Conservation (phyloP, 2,888 invertebrate species). For the Chrysotoxum bicinctum region DNA sequence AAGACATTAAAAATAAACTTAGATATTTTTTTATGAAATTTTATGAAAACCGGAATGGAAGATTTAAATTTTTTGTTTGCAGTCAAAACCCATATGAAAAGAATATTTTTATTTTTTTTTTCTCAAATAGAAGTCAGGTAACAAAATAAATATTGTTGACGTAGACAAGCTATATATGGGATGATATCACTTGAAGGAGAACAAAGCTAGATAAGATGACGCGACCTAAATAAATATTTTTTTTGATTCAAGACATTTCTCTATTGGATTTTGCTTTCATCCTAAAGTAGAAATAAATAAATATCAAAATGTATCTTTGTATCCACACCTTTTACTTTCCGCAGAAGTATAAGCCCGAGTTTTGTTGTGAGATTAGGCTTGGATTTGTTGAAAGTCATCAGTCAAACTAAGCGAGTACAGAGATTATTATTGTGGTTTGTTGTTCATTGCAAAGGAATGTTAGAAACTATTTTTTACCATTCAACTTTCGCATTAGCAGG, state of each 20-base stretch:
- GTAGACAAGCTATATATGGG: not conserved
- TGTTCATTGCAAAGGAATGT: slow-evolving; percentile 6
- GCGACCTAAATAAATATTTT: slow-evolving; percentile 49
- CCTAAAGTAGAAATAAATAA: slow-evolving; percentile 9
- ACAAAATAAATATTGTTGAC: slow-evolving; percentile 11
- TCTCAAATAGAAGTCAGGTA: slow-evolving; percentile 12
- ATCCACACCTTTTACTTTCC: slow-evolving; percentile 36
- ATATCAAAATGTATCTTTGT: not conserved
- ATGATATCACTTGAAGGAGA: slow-evolving; percentile 51
- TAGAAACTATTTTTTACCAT: not conserved
- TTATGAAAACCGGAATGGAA: slow-evolving; percentile 16
- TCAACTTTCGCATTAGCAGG: not conserved
- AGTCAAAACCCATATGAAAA: not conserved
- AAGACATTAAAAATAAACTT: not conserved
- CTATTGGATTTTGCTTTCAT: slow-evolving; percentile 29
- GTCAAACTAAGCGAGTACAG: not conserved
- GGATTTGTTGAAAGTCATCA: slow-evolving; percentile 17
- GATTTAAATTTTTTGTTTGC: not conserved
- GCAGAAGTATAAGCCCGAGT: not conserved
- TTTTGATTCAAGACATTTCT: slow-evolving; percentile 3
- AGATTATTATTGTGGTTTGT: not conserved
- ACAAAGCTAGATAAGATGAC: slow-evolving; percentile 38
- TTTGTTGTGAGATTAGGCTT: not conserved
- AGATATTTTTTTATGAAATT: not conserved
- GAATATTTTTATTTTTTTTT: slow-evolving; percentile 1